Evolutionary conservation across 2,888 invertebrate genomes (phyloP).

Genomic region (Ophion ellenae): DNA sequence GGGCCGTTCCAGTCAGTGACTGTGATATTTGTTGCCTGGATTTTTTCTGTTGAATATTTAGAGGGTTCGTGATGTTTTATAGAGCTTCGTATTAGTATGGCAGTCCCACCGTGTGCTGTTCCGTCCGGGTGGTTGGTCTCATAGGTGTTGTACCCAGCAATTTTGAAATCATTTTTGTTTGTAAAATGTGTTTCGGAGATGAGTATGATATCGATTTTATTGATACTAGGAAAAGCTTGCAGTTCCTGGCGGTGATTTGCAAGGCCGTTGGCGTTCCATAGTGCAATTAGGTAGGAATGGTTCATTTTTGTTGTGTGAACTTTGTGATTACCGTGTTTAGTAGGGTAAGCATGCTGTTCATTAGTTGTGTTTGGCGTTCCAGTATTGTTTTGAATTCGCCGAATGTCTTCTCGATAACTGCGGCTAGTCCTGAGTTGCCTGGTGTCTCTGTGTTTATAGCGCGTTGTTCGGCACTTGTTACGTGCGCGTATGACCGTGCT

Average conservation of each 20-base stretch:
- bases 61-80: slow-evolving; percentile 64
- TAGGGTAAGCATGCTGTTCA: slow-evolving; percentile 32
- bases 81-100: slow-evolving; percentile 62
- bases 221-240: slow-evolving; percentile 44
- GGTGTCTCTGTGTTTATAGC: slow-evolving; percentile 6
- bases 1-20: slow-evolving; percentile 51
- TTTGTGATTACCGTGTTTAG: slow-evolving; percentile 46
- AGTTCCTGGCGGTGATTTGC: slow-evolving; percentile 41
- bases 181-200: slow-evolving; percentile 64
- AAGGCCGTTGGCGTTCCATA: slow-evolving; percentile 46
- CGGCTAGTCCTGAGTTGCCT: slow-evolving; percentile 1
- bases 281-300: slow-evolving; percentile 28
- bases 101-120: slow-evolving; percentile 63
- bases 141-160: slow-evolving; percentile 58
- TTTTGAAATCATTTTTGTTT: slow-evolving; percentile 61
- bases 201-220: slow-evolving; percentile 55
- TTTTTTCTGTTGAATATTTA: slow-evolving; percentile 44
- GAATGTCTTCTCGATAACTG: slow-evolving; percentile 29
- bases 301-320: slow-evolving; percentile 28
- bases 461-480: slow-evolving; percentile 3
- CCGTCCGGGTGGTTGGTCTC: slow-evolving; percentile 64
- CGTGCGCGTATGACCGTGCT: slow-evolving; percentile 12
- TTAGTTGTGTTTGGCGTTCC: slow-evolving; percentile 30
- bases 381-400: slow-evolving; percentile 37
- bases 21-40: slow-evolving; percentile 66